Evolutionary conservation across 2,113 vertebrate genomes (phyloP).

Genomic region (Heloderma charlesbogerti): DNA sequence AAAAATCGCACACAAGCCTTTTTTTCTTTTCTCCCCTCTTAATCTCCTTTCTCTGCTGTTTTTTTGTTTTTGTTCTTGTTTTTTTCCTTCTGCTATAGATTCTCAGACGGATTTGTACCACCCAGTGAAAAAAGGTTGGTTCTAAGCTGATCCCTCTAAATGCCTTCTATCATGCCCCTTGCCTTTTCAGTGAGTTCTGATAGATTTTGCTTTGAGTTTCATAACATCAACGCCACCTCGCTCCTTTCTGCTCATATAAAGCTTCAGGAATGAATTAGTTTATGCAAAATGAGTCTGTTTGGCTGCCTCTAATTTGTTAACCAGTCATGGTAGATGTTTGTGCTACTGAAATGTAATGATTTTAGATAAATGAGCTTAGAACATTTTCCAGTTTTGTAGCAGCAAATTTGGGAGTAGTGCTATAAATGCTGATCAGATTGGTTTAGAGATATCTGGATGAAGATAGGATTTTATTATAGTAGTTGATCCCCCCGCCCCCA

Average conservation of each 20-base stretch:
- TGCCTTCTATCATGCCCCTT: conserved; percentile 65
- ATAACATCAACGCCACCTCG: conserved; percentile 61
- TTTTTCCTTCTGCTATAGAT: conserved; percentile 87
- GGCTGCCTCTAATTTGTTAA: background rate
- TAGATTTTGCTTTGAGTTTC: conserved; percentile 74
- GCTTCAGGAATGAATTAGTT: background rate
- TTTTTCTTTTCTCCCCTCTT: conserved; percentile 78
- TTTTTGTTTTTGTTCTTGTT: conserved; percentile 63
- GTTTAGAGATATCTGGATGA: background rate
- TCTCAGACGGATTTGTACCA: conserved; percentile 95
- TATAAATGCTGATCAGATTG: background rate
- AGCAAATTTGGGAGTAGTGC: background rate
- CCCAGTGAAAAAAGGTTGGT: conserved; percentile 99
- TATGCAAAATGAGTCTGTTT: background rate
- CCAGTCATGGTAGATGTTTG: background rate
- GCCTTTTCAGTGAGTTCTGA: conserved; percentile 67
- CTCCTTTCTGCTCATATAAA: conserved; percentile 55
- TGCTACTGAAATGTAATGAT: background rate
- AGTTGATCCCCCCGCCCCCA: background rate
- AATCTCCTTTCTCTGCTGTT: conserved; percentile 85
- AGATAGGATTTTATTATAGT: background rate
- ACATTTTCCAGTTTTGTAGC: background rate
- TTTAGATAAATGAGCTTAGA: background rate
- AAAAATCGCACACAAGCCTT: conserved; percentile 70
- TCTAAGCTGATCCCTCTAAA: conserved; percentile 76